Percentiles rank a stretch among this genome's conserved stretches.
phyloP scores from a whole-genome alignment of 2,113 vertebrate species.

The Stercorarius parasiticus region DNA sequence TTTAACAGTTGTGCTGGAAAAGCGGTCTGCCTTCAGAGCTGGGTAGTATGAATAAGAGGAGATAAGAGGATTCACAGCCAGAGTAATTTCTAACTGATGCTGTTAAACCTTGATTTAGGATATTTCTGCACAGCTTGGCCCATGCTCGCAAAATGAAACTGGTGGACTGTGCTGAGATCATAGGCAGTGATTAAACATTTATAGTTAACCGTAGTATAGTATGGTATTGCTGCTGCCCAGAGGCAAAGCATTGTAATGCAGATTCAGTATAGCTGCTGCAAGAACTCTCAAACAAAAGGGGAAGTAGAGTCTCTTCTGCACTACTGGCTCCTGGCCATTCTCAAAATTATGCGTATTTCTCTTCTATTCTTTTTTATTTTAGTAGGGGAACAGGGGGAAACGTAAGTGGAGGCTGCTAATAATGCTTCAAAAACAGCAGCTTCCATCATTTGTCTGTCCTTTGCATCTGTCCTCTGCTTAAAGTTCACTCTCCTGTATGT shows the following conservation, averaged over 20 bases:
- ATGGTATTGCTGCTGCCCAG: conserved; percentile 46
- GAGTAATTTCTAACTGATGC: conserved; percentile 50
- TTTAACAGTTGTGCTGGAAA: background rate
- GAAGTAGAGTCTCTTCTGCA: background rate
- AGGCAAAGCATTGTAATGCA: conserved; percentile 56
- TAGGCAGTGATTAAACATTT: conserved; percentile 47
- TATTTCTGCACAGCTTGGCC: conserved; percentile 21
- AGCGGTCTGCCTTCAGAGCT: conserved; percentile 6
- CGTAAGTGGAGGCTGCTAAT: background rate
- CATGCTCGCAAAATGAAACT: conserved; percentile 41
- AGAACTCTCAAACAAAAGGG: conserved; percentile 23
- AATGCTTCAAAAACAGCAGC: conserved; percentile 16
- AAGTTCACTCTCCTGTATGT: background rate
- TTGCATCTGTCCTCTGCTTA: background rate
- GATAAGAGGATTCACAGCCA: conserved; percentile 43
- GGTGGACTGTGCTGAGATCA: conserved; percentile 39
- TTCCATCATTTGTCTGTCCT: background rate
- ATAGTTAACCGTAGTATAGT: background rate
- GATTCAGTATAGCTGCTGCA: conserved; percentile 33
- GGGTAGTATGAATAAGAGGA: conserved; percentile 28
- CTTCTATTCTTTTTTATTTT: background rate
- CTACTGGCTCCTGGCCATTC: background rate
- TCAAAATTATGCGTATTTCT: background rate
- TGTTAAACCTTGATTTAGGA: conserved; percentile 51
- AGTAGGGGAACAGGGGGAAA: background rate